These are phyloP conservation scores for Drosophila cyrtoloma DNA, from an alignment of 2,888 invertebrate species.

Conservation along the genomic window DNA sequence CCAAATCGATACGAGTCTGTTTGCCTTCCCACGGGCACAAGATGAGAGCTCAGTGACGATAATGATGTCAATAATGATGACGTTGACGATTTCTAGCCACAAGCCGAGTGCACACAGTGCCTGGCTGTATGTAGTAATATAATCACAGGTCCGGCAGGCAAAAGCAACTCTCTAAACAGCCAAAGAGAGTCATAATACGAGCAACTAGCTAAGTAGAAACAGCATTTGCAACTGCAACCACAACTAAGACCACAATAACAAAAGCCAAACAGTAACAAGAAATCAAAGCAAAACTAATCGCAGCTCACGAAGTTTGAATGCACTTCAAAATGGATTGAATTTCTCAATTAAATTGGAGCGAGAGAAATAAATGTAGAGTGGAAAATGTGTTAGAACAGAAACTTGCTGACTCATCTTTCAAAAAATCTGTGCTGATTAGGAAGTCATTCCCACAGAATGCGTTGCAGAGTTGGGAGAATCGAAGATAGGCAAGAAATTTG, in stretches of 20 bases:
- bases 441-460: not conserved
- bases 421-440: not conserved
- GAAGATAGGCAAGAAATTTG: not conserved
- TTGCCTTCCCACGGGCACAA: constrained; percentile 65
- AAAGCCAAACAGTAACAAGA: constrained; percentile 48
- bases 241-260: constrained; percentile 35
- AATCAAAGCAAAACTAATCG: constrained; percentile 30
- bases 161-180: constrained; percentile 68
- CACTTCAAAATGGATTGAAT: constrained; percentile 30
- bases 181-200: constrained; percentile 71
- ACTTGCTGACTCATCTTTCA: constrained; percentile 25
- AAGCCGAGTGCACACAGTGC: constrained; percentile 28
- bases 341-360: not conserved
- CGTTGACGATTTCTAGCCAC: constrained; percentile 44
- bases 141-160: constrained; percentile 59
- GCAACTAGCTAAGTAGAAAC: constrained; percentile 57
- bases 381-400: not conserved
- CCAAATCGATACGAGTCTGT: constrained; percentile 49
- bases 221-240: constrained; percentile 56
- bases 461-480: not conserved
- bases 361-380: not conserved
- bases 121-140: constrained; percentile 57
- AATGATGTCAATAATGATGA: constrained; percentile 21
- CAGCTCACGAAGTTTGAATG: constrained; percentile 39
- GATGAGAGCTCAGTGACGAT: constrained; percentile 21